Conservation (phyloP, 2,113 vertebrate genomes). For the Climacteris rufus region DNA sequence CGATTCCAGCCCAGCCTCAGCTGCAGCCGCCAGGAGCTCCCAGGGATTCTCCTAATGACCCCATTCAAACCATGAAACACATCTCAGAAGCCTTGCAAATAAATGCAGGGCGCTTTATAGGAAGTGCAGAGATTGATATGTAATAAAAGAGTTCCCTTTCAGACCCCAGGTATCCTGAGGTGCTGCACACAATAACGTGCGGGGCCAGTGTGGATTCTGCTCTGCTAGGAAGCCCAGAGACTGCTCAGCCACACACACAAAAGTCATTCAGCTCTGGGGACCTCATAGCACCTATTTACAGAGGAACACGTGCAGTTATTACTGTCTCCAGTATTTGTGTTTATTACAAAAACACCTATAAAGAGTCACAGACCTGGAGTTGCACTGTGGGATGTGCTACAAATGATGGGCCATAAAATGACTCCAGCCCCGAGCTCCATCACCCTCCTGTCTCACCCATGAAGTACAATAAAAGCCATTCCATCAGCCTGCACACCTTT, state of each 20-base stretch:
- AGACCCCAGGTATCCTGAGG: neutral
- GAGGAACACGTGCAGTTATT: neutral
- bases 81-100: neutral
- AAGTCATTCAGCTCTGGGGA: neutral
- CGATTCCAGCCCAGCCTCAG: neutral
- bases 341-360: neutral
- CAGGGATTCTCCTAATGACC: neutral
- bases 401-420: rapidly evolving
- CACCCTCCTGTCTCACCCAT: neutral
- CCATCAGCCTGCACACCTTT: neutral
- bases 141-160: neutral
- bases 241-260: neutral
- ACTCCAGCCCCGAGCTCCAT: neutral
- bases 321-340: neutral
- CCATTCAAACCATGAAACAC: neutral
- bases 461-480: neutral
- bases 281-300: neutral
- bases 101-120: neutral
- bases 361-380: rapidly evolving
- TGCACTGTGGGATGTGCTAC: rapidly evolving
- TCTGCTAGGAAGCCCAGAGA: rapidly evolving
- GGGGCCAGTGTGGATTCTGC: neutral
- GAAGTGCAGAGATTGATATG: neutral
- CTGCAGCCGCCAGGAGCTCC: neutral
- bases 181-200: neutral